Conservation (phyloP, 53 echinoderm and acorn worm genomes). For the Echinarachnius parma region DNA sequence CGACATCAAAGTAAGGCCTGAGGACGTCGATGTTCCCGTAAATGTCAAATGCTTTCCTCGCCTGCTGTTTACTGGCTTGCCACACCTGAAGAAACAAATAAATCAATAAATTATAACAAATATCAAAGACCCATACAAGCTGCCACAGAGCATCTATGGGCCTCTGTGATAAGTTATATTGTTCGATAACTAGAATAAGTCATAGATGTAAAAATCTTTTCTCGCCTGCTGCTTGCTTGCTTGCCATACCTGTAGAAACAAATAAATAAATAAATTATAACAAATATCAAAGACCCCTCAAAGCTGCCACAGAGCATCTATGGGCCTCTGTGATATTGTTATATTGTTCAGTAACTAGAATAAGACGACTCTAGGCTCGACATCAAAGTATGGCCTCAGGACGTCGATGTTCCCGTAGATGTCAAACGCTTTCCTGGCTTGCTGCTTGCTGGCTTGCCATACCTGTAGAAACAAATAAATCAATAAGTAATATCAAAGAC, state of each 20-base stretch:
- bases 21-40: slow-evolving; percentile 94
- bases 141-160: too few species aligned
- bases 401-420: slow-evolving; percentile 93
- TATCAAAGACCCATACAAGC: too few species aligned
- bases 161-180: too few species aligned
- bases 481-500: too few species aligned
- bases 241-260: slow-evolving; percentile 73
- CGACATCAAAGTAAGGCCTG: slow-evolving; percentile 97
- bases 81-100: slow-evolving; percentile 56
- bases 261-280: neutral
- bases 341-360: too few species aligned
- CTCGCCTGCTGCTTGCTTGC: slow-evolving; percentile 88
- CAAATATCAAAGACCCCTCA: too few species aligned
- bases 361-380: too few species aligned
- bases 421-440: slow-evolving; percentile 90
- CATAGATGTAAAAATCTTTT: slow-evolving; percentile 90
- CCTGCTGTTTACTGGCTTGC: slow-evolving; percentile 92
- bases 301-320: too few species aligned
- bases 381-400: too few species aligned
- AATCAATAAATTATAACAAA: neutral
- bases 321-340: too few species aligned
- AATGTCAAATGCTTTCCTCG: slow-evolving; percentile 85
- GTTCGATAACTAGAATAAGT: too few species aligned
- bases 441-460: slow-evolving; percentile 92
- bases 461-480: slow-evolving; percentile 39